These are phyloP conservation scores for Peromyscus leucopus DNA, from an alignment of 2,113 vertebrate genomes.

Conservation along the genomic window DNA sequence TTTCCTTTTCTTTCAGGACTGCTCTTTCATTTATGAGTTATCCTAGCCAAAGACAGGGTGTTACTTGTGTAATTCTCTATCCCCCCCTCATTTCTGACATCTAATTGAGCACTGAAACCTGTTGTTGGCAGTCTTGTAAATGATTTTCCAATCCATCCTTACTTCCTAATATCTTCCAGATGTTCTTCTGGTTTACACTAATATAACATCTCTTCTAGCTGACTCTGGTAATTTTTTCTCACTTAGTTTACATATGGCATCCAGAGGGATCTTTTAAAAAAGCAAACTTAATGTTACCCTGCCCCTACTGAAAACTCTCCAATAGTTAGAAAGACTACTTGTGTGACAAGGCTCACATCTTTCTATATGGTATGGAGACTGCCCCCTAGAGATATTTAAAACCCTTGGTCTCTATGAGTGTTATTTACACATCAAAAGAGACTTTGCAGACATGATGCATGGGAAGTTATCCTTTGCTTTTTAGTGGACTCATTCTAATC, in stretches of 20 bases:
- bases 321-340: background rate
- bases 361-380: background rate
- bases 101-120: background rate
- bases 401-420: background rate
- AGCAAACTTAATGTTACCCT: background rate
- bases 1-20: background rate
- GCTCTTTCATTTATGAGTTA: background rate
- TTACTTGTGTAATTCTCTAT: background rate
- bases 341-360: constrained; percentile 7
- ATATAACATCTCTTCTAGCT: background rate
- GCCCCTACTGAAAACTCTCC: background rate
- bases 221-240: constrained; percentile 2
- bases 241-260: background rate
- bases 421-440: background rate
- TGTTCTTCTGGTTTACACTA: constrained; percentile 33
- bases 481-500: background rate
- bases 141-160: background rate
- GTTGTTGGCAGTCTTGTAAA: background rate
- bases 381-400: background rate
- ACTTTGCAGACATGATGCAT: background rate
- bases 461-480: background rate
- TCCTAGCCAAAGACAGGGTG: background rate
- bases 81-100: background rate
- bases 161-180: constrained; percentile 42
- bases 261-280: background rate